Base-by-base conservation (phyloP, 2,888 invertebrate genomes). In the Eulithis testata region DNA sequence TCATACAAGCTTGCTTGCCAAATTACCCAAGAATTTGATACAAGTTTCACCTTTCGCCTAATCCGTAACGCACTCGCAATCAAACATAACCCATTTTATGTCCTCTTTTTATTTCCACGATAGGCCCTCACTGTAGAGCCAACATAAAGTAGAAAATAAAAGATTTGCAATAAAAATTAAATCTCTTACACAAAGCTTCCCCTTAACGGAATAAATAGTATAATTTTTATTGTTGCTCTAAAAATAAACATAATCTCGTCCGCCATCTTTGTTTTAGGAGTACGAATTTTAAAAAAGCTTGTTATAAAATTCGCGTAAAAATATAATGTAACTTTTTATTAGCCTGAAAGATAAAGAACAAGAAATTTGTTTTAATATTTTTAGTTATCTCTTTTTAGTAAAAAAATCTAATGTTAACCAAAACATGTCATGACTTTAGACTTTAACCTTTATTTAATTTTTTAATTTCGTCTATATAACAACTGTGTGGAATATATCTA, bases 161-260 rank as follows among this genome's bases (percentile, higher is more conserved):
- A 89, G 88, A 88, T 88, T 88, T 87, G 86, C 83, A 87, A 78
- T 89, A 88, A 90, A 90, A 91, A 90, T 90, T 91, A 89, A 89
- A 90, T 86, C 72, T 88, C 89, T 88, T 86, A 87, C 87, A 82
- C 84, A 83, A 80, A 76, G 72, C 76, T 80, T 79, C 83, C 84
- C 80, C 82, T 86, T 87, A 86, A 84, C 83, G 81, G 69, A 77
- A 79, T 73, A 81, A 79, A 76, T 80, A 82, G 80, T 81, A 83
- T 89, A 88, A 88, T 90, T 90, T 89, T 88, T 87, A 89, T 89
- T 86, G 84, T 87, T 84, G 83, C 84, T 86, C 76, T 80, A 84
- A 85, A 84, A 80, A 81, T 74, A 74, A 71, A 76, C 77, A 76
- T 81, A 66, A 84, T 83, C 81, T 79, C 68, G 73, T 14, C 71